Base-by-base conservation (phyloP, 2,888 invertebrate species). In the Drosophila setosimentum region DNA sequence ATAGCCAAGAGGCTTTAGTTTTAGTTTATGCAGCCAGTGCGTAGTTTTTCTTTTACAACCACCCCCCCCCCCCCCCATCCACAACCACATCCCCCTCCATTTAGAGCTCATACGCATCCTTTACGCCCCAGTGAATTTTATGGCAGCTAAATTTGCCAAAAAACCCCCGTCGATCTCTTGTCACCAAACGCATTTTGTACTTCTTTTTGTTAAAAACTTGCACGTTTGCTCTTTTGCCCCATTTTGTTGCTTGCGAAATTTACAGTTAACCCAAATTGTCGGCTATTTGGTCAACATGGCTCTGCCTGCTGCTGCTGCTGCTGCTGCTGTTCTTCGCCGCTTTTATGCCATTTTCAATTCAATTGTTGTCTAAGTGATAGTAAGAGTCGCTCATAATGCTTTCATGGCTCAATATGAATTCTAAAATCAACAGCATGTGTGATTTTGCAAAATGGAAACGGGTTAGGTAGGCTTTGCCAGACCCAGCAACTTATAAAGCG, bases 61-160 rank as follows among this genome's bases (percentile, higher is more conserved):
- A 21, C 16, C 16, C 0, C 30, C 21, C 45, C 21, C 45, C 16
- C 16, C 0, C 30, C 13, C 33, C 13, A 37, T 10, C 21, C n/a
- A 42, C n/a, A 42, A n/a, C 50, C 29, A 11, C n/a, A n/a, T 29
- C 40, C 24, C 29, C 48, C 54, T 35, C 0, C 6, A 13, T 27
- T n/a, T 4, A n/a, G 8, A 55, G 18, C n/a, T 55, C 27, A 35
- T 57, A 80, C 85, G 90, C 85, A 90, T 87, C 87, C 90, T 87
- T 87, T 90, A 87, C 91, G 89, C 81, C 87, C 82, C 74, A 90
- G 57, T 90, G 90, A 84, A 84, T 89, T 87, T 87, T 89, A 87
- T 89, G 87, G 69, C 73, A 55, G 53, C 59, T 49, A 63, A 53
- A 37, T 63, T 55, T 45, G 51, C 54, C 69, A 48, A 40, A 48